phyloP scores from a whole-genome alignment of 2,113 vertebrate genomes.

The Festucalex cinctus region DNA sequence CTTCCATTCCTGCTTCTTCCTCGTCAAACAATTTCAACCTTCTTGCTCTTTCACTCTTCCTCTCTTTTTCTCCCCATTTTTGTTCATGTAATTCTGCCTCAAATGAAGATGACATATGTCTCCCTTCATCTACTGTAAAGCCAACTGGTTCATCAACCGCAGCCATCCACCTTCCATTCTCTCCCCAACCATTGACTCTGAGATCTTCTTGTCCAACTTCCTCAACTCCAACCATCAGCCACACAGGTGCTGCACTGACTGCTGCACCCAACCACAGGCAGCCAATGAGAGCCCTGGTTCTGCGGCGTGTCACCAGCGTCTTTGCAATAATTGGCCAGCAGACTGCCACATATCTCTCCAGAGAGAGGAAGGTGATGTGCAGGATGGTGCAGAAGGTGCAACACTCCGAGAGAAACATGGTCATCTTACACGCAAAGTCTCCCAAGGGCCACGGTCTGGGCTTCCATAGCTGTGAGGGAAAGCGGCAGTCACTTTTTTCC shows the following conservation, averaged over 20 bases:
- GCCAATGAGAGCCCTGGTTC: slow-evolving; percentile 67
- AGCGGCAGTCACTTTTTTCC: neutral
- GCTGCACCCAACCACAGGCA: slow-evolving; percentile 68
- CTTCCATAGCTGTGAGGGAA: slow-evolving; percentile 64
- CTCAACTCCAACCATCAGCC: slow-evolving; percentile 74
- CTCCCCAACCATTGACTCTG: slow-evolving; percentile 32
- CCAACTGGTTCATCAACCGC: slow-evolving; percentile 16
- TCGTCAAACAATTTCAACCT: slow-evolving; percentile 11
- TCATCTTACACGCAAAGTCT: slow-evolving; percentile 68
- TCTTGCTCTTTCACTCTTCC: slow-evolving; percentile 1
- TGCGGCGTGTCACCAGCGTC: slow-evolving; percentile 61
- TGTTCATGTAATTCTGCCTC: neutral
- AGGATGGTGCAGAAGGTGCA: slow-evolving; percentile 79
- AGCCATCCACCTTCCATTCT: slow-evolving; percentile 32
- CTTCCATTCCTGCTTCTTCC: neutral
- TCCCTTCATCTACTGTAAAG: neutral
- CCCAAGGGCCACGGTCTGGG: slow-evolving; percentile 73
- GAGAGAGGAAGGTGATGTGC: slow-evolving; percentile 76
- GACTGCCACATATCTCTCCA: slow-evolving; percentile 75
- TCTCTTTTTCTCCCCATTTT: slow-evolving; percentile 17
- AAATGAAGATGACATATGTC: neutral
- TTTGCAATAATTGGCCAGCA: slow-evolving; percentile 75
- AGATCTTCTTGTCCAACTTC: slow-evolving; percentile 51
- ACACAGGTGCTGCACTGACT: slow-evolving; percentile 67
- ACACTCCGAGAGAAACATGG: slow-evolving; percentile 74